Base-by-base conservation (phyloP, 1,140 invertebrate genomes). In the Brachionus calyciflorus region DNA sequence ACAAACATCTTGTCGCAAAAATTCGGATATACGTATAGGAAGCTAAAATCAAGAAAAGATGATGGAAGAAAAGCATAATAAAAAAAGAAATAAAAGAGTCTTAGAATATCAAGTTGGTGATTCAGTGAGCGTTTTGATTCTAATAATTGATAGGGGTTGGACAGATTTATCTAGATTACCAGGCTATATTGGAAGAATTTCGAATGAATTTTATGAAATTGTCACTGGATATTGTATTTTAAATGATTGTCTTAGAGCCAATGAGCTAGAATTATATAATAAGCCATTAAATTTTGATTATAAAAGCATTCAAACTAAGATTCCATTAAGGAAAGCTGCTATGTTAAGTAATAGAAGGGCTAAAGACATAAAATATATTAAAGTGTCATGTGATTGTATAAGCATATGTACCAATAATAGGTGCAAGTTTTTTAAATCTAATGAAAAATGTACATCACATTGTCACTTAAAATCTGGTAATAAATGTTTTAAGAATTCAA, bases 11-110 rank as follows among this genome's bases (percentile, higher is more conserved):
- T n/a, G n/a, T n/a, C n/a, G n/a, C n/a, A n/a, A 24, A 24, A 26
- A 53, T 26, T 24, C 49, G 49, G 24, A 53, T 26, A 55, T 51
- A n/a, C n/a, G n/a, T n/a, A n/a, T 55, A 55, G 51, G 24, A 55
- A 55, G 51, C 30, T 26, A 12, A 55, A 55, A 55, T 14, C 51
- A 28, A 55, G 51, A 55, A 55, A 55, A 55, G 30, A 55, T 28
- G 30, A 55, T 55, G 24, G 21, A 55, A 9, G 51, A 55, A 55
- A 55, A 55, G n/a, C 51, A 55, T 55, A 55, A 55, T 26, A 55
- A 55, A 14, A 26, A 55, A 55, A 55, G 51, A 55, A 55, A 55
- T 55, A 55, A 55, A 55, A 6, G 24, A 55, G 30, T 28, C n/a
- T 26, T 55, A 28, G 51, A 55, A 26, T 26, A 28, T 14, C 21